A percentile compares a stretch with the other conserved stretches of the same genome.
These are phyloP conservation scores for Nibea coibor DNA, from an alignment of 2,113 vertebrate genomes.

Conservation along the genomic window DNA sequence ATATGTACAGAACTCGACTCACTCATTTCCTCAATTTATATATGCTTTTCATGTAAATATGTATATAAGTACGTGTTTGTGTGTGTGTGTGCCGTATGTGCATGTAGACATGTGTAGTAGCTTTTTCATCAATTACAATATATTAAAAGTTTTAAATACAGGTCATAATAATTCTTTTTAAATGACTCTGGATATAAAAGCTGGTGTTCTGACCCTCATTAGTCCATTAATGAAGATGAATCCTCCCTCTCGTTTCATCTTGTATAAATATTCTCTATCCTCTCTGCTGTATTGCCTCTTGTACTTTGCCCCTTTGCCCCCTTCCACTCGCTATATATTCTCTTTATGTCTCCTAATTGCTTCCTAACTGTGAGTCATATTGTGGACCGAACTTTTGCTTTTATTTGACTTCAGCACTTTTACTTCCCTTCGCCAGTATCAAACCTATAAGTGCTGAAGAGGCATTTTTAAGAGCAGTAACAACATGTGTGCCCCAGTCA, in stretches of 20 bases:
- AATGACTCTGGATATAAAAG: constrained; percentile 82
- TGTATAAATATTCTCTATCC: constrained; percentile 63
- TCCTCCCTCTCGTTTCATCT: constrained; percentile 42
- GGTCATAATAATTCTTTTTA: constrained; percentile 75
- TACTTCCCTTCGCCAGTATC: constrained; percentile 58
- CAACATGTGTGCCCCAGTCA: constrained; percentile 58
- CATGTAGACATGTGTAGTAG: constrained; percentile 65
- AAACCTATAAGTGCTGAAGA: constrained; percentile 71
- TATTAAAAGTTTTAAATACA: constrained; percentile 80
- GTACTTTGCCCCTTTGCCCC: constrained; percentile 39
- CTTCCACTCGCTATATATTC: constrained; percentile 54
- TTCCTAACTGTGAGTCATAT: constrained; percentile 65
- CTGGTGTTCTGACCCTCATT: constrained; percentile 85
- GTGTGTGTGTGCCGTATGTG: constrained; percentile 57
- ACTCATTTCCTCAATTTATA: constrained; percentile 55
- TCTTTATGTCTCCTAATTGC: constrained; percentile 71
- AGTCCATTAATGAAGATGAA: constrained; percentile 77
- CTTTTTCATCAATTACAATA: constrained; percentile 67
- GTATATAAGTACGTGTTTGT: constrained; percentile 42
- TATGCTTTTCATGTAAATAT: constrained; percentile 66
- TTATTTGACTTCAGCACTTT: constrained; percentile 76
- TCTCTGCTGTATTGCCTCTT: constrained; percentile 53
- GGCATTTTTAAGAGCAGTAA: constrained; percentile 68
- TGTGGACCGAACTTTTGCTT: constrained; percentile 67
- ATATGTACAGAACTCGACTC: constrained; percentile 65